Percentiles rank a stretch among this genome's conserved stretches.
phyloP scores from a whole-genome alignment of 2,113 vertebrate species.

The Triplophysa dalaica region DNA sequence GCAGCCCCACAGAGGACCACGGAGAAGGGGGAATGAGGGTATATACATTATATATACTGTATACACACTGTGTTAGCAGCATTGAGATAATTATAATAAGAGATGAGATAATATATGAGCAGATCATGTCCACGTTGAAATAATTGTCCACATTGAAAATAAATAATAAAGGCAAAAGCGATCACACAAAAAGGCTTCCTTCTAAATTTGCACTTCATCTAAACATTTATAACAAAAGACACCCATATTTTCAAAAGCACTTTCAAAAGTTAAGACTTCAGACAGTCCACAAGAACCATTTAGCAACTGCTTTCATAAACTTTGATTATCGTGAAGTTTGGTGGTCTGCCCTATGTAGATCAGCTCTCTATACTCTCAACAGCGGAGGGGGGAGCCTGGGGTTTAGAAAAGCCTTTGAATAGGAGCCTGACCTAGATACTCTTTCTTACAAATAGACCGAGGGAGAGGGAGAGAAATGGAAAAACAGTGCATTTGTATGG shows the following conservation, averaged over 20 bases:
- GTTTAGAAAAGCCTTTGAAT: slow-evolving; percentile 33
- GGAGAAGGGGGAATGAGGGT: slow-evolving; percentile 98
- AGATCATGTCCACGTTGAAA: background rate
- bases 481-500: slow-evolving; percentile 26
- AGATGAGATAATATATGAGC: background rate
- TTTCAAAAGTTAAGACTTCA: slow-evolving; percentile 2
- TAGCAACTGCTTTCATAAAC: background rate
- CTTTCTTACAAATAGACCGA: slow-evolving; percentile 21
- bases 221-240: background rate
- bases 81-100: too few species aligned
- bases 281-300: background rate
- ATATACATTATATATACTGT: slow-evolving; percentile 49
- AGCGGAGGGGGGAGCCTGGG: slow-evolving; percentile 9
- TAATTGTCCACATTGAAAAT: background rate
- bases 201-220: background rate
- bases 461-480: background rate
- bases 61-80: too few species aligned
- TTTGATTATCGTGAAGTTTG: slow-evolving; percentile 25
- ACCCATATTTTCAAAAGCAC: background rate
- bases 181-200: background rate
- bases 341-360: slow-evolving; percentile 37
- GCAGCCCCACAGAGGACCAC: slow-evolving; percentile 94
- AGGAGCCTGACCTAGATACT: slow-evolving; percentile 43
- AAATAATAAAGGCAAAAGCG: background rate
- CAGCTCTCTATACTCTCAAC: slow-evolving; percentile 34